phyloP scores from a whole-genome alignment of 2,888 invertebrate species.

The Parnassius orleans region DNA sequence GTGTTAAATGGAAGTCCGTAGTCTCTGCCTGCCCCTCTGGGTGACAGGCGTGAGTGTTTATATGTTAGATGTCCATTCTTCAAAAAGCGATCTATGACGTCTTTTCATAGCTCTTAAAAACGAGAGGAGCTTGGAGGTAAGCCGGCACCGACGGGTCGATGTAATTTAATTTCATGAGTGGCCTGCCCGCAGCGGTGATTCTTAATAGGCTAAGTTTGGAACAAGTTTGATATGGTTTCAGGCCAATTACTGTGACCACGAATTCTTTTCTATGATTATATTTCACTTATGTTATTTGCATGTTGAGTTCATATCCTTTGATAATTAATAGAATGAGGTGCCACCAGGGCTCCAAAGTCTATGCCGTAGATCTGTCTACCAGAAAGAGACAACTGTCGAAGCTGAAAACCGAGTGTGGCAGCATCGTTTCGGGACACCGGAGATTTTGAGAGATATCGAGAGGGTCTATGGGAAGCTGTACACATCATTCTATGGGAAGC shows the following conservation, averaged over 20 bases:
- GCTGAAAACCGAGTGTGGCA: no score
- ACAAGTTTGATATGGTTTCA: slow-evolving; percentile 65
- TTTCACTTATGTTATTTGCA: slow-evolving; percentile 7
- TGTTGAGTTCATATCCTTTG: background rate
- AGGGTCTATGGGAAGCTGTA: no score
- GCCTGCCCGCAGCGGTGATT: slow-evolving; percentile 57
- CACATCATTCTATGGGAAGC: no score
- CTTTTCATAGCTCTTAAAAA: slow-evolving; percentile 50
- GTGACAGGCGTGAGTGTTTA: no score
- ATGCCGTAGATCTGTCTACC: no score
- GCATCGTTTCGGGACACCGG: no score
- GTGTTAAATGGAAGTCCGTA: no score
- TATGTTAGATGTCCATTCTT: background rate
- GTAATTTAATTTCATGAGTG: slow-evolving; percentile 74
- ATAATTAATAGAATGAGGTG: no score
- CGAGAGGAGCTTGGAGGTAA: slow-evolving; percentile 51
- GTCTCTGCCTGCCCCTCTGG: no score
- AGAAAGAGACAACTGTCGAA: no score
- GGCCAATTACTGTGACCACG: slow-evolving; percentile 55
- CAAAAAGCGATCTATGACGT: slow-evolving; percentile 36
- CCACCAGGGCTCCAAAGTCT: no score
- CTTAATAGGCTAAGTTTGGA: slow-evolving; percentile 64
- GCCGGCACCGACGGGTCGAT: slow-evolving; percentile 49
- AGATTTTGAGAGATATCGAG: no score
- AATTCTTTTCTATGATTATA: slow-evolving; percentile 11